Conservation (phyloP, 1,140 invertebrate species). For the Pinna nobilis region DNA sequence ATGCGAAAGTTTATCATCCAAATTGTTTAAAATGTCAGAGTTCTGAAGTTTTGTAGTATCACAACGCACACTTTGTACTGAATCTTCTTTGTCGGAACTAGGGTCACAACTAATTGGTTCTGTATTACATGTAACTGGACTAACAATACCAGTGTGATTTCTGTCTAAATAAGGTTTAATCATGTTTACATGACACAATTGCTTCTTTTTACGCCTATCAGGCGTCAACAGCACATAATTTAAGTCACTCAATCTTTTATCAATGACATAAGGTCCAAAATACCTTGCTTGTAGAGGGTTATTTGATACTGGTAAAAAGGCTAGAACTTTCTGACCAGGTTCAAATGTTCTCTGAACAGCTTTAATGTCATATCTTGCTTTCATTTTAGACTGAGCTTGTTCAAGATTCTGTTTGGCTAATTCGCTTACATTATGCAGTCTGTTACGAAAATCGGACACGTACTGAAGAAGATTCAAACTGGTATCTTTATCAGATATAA, state of each 20-base stretch:
- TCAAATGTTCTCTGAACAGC: conserved; percentile 33
- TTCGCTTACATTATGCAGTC: conserved; percentile 33
- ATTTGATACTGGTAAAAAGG: conserved; percentile 33
- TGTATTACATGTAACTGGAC: too few species aligned
- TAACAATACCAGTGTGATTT: not conserved
- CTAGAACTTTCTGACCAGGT: conserved; percentile 37
- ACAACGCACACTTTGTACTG: too few species aligned
- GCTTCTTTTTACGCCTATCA: conserved; percentile 13
- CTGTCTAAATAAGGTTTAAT: conserved; percentile 36
- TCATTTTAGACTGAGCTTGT: conserved; percentile 34
- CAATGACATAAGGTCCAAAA: conserved; percentile 39
- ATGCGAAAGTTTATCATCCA: not conserved
- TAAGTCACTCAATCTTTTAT: conserved; percentile 18
- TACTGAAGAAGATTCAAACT: too few species aligned
- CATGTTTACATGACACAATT: conserved; percentile 36
- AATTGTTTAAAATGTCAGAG: conserved; percentile 1
- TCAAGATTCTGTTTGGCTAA: conserved; percentile 36
- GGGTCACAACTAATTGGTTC: too few species aligned
- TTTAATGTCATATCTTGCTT: conserved; percentile 46
- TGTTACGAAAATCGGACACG: too few species aligned
- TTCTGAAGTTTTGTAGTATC: not conserved
- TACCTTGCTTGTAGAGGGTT: conserved; percentile 34
- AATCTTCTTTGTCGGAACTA: too few species aligned
- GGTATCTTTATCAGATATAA: too few species aligned
- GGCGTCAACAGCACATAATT: conserved; percentile 38